These are phyloP conservation scores for Neolamprologus caudopunctatus DNA, from an alignment of 2,113 vertebrate genomes.

Conservation along the genomic window DNA sequence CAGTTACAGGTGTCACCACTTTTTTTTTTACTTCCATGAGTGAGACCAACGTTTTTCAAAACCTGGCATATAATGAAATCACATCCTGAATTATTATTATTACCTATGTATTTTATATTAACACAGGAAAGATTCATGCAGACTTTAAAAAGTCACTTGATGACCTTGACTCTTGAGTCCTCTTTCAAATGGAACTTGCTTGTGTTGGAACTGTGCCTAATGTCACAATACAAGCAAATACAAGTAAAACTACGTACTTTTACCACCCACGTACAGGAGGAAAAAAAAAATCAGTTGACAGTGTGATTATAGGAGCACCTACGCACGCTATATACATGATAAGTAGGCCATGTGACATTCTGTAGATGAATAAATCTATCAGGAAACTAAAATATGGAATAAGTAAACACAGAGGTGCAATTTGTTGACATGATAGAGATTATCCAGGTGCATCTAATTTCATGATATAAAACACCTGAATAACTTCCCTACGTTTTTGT, in stretches of 20 bases:
- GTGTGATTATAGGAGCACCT: not conserved
- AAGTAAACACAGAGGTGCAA: not conserved
- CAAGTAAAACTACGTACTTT: not conserved
- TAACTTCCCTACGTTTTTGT: not conserved
- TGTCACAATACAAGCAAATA: not conserved
- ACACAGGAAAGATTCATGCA: not conserved
- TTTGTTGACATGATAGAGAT: not conserved
- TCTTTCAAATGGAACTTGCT: not conserved
- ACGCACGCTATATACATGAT: not conserved
- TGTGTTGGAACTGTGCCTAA: not conserved
- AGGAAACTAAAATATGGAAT: not conserved
- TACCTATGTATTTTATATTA: accelerated
- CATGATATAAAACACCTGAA: not conserved
- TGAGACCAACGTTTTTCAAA: not conserved
- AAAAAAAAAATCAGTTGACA: not conserved
- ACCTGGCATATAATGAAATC: not conserved
- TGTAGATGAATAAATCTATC: accelerated
- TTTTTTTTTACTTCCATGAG: not conserved
- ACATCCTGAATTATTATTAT: not conserved
- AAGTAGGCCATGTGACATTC: not conserved
- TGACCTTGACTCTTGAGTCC: not conserved
- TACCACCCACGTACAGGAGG: not conserved
- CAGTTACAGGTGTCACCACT: not conserved
- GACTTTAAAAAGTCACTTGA: not conserved
- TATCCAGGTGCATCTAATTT: not conserved